phyloP scores from a whole-genome alignment of 2,113 vertebrate species.

The Phalacrocorax pelagicus region DNA sequence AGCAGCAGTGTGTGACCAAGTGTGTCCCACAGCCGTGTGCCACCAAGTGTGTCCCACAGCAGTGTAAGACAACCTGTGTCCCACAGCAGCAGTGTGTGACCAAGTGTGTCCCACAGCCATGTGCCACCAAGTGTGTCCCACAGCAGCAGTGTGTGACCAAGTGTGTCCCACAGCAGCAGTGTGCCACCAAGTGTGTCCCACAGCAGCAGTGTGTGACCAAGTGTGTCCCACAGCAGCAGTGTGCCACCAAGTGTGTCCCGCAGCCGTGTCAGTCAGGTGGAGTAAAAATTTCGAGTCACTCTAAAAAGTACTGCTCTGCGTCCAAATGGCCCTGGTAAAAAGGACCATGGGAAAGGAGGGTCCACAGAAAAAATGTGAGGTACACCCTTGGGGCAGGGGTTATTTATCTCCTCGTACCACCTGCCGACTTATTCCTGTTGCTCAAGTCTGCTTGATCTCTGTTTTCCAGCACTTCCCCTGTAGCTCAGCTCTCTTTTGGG shows the following conservation, averaged over 20 bases:
- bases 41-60: neutral
- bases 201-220: neutral
- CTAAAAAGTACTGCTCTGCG: neutral
- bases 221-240: neutral
- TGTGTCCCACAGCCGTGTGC: neutral
- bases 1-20: neutral
- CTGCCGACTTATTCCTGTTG: neutral
- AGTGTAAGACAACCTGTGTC: neutral
- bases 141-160: neutral
- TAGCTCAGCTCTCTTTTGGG: neutral
- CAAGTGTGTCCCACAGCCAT: fast-evolving
- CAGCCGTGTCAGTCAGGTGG: neutral
- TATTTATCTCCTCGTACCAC: neutral
- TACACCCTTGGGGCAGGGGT: neutral
- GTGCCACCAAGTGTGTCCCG: neutral
- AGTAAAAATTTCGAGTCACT: constrained; percentile 21
- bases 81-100: neutral
- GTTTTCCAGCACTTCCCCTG: neutral
- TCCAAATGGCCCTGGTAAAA: constrained; percentile 42
- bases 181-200: neutral
- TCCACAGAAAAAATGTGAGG: neutral
- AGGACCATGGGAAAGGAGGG: fast-evolving
- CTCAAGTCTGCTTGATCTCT: neutral
- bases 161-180: neutral
- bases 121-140: neutral